Evolutionary conservation across 2,113 vertebrate genomes (phyloP).

Genomic region (Lanius collurio): DNA sequence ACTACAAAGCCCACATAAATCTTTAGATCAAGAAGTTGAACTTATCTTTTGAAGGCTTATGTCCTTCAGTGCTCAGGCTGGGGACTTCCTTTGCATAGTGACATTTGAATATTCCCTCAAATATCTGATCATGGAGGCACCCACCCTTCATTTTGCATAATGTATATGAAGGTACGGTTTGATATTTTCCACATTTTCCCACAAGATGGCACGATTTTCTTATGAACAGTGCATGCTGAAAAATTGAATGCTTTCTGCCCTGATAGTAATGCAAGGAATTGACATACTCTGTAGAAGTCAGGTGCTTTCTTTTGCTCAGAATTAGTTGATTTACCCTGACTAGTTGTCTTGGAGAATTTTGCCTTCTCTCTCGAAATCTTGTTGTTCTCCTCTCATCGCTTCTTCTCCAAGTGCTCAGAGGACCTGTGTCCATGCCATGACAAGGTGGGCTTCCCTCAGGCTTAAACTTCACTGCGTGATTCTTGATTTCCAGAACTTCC

Average conservation of each 20-base stretch:
- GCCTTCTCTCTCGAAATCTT: neutral
- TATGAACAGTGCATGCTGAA: neutral
- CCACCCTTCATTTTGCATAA: neutral
- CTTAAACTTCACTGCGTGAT: neutral
- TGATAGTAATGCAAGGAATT: neutral
- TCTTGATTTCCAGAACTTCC: neutral
- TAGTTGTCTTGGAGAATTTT: neutral
- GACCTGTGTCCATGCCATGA: neutral
- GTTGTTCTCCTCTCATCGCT: neutral
- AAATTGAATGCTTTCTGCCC: neutral
- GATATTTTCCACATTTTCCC: neutral
- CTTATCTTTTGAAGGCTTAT: neutral
- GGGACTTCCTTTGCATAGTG: neutral
- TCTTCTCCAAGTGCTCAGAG: neutral
- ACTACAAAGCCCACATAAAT: fast-evolving
- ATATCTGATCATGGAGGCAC: neutral
- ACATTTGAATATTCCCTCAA: neutral
- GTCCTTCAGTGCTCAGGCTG: neutral
- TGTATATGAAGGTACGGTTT: neutral
- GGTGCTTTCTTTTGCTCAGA: neutral
- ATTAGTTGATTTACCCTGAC: neutral
- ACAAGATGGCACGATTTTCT: conserved; percentile 65
- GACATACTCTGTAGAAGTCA: neutral
- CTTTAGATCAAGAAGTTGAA: neutral
- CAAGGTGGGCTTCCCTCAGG: neutral